phyloP scores from a whole-genome alignment of 2,797 vertebrate genomes.

The Paedocypris micromegethes region DNA sequence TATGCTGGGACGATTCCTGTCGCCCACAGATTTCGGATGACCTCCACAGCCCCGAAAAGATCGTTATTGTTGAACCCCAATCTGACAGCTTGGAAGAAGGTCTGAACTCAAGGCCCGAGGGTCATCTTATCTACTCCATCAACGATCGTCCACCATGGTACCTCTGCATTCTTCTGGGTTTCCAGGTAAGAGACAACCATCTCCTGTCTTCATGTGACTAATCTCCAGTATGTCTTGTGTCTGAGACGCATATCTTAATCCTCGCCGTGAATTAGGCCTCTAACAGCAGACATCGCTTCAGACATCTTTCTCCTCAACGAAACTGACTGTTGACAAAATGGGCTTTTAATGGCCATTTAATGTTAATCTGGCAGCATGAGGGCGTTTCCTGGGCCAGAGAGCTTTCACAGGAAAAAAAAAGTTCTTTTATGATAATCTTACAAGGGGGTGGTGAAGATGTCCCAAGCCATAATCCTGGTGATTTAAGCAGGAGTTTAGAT shows the following conservation, averaged over 20 bases:
- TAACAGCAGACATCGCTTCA: not conserved
- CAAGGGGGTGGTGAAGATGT: not conserved
- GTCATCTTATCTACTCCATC: conserved; percentile 67
- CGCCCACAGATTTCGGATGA: conserved; percentile 45
- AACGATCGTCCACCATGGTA: conserved; percentile 73
- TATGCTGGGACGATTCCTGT: not conserved
- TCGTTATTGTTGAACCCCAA: conserved; percentile 37
- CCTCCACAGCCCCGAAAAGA: conserved; percentile 49
- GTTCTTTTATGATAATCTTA: not conserved
- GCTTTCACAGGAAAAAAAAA: not conserved
- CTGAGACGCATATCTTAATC: not conserved
- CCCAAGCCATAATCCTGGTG: conserved; percentile 1
- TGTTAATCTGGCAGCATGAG: conserved; percentile 16
- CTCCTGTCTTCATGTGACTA: not conserved
- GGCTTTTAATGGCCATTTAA: conserved; percentile 3
- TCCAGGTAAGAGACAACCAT: conserved; percentile 61
- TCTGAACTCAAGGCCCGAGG: conserved; percentile 31
- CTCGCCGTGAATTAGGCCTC: not conserved
- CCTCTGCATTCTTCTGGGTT: conserved; percentile 71
- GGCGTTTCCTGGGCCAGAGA: not conserved
- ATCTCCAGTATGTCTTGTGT: not conserved
- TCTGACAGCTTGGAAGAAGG: conserved; percentile 44
- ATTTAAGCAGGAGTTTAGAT: not conserved
- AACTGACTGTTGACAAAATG: conserved; percentile 9
- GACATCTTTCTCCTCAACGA: not conserved